These are phyloP conservation scores for Epinephelus awoara DNA, from an alignment of 2,797 vertebrate species.

Conservation along the genomic window DNA sequence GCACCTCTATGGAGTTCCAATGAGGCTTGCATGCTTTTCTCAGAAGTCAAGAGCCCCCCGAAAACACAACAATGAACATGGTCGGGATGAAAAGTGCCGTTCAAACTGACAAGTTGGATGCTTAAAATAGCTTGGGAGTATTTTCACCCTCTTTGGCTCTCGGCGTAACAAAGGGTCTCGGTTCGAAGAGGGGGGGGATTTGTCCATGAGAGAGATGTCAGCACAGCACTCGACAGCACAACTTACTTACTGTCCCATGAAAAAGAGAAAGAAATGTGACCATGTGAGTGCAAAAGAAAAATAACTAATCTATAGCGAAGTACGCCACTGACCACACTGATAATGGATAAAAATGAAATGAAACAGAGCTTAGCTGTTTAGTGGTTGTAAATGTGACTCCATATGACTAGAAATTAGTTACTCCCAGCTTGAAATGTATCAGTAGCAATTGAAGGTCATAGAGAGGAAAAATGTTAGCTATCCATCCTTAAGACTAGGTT, in stretches of 20 bases:
- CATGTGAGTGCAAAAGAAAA: slow-evolving; percentile 72
- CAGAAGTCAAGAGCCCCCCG: slow-evolving; percentile 63
- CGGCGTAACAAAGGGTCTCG: slow-evolving; percentile 50
- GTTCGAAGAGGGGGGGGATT: not conserved
- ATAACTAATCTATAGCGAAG: slow-evolving; percentile 34
- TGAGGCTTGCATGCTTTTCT: slow-evolving; percentile 64
- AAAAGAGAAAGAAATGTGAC: slow-evolving; percentile 56
- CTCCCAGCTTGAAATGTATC: slow-evolving; percentile 78
- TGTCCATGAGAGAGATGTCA: slow-evolving; percentile 54
- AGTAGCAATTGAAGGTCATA: slow-evolving; percentile 83
- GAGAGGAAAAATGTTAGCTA: slow-evolving; percentile 72
- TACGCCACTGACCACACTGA: slow-evolving; percentile 43
- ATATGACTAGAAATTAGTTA: slow-evolving; percentile 12
- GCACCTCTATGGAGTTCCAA: slow-evolving; percentile 72
- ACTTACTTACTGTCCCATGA: slow-evolving; percentile 53
- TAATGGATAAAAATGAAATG: slow-evolving; percentile 40
- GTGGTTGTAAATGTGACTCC: slow-evolving; percentile 50
- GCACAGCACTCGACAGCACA: slow-evolving; percentile 64
- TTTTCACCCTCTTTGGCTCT: slow-evolving; percentile 70
- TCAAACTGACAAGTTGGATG: slow-evolving; percentile 61
- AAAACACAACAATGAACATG: slow-evolving; percentile 67
- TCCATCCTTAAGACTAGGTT: slow-evolving; percentile 45
- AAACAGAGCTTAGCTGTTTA: slow-evolving; percentile 15
- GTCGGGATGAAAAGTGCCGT: slow-evolving; percentile 62
- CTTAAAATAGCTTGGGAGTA: slow-evolving; percentile 71